Conservation (phyloP, 2,113 vertebrate genomes). For the Elanus axillaris region DNA sequence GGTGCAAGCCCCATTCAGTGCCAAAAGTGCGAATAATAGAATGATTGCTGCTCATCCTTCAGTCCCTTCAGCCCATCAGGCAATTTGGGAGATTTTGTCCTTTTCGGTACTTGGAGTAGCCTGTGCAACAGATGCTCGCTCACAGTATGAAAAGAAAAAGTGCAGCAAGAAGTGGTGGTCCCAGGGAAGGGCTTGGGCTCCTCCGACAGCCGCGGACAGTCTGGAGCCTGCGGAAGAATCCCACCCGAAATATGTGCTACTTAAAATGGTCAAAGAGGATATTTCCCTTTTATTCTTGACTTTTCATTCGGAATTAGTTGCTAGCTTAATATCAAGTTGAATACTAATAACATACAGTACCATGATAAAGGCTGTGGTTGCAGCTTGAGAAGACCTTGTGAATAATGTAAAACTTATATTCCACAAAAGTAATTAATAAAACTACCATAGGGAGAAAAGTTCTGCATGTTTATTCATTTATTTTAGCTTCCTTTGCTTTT, state of each 20-base stretch:
- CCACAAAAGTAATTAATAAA: conserved; percentile 9
- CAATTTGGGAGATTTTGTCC: neutral
- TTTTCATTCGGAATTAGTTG: neutral
- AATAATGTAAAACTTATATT: neutral
- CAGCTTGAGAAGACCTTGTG: neutral
- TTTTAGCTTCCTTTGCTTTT: conserved; percentile 2
- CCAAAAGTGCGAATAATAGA: neutral
- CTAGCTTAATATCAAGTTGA: neutral
- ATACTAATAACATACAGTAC: neutral
- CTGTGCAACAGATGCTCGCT: neutral
- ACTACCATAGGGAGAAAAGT: neutral
- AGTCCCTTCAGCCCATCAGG: neutral
- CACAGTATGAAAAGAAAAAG: neutral
- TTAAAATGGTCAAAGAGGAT: conserved; percentile 11
- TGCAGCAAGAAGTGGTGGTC: neutral
- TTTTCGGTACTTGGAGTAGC: neutral
- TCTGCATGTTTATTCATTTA: conserved; percentile 20
- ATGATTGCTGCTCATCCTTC: neutral
- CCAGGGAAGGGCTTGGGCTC: neutral
- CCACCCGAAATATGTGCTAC: neutral
- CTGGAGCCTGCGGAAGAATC: neutral
- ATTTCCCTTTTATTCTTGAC: conserved; percentile 14
- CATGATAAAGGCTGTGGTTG: neutral
- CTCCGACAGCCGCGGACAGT: neutral
- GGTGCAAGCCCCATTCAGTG: neutral